Conservation (phyloP, 92 coral and sea anemone genomes). For the Porites cylindrica region DNA sequence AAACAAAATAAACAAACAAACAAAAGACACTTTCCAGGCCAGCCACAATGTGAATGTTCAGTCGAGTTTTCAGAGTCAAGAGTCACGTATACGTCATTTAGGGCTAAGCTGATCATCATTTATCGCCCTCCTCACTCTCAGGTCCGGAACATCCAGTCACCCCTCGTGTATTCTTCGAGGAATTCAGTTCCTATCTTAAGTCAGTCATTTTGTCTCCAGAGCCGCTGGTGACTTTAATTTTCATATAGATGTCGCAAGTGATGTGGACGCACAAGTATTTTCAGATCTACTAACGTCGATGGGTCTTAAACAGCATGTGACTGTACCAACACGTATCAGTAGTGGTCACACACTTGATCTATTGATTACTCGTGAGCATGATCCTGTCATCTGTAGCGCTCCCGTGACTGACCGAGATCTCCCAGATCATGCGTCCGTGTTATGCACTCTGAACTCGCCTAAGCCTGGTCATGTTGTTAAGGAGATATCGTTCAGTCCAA, state of each 20-base stretch:
- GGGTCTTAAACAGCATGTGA: conserved; percentile 19
- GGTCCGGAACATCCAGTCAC: neutral
- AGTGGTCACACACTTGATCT: conserved; percentile 11
- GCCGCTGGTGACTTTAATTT: conserved; percentile 2
- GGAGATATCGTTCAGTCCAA: too few species aligned
- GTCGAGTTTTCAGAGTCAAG: neutral
- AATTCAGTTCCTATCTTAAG: neutral
- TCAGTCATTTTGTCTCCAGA: conserved; percentile 4
- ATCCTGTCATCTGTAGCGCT: conserved; percentile 5
- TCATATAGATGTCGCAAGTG: conserved; percentile 20
- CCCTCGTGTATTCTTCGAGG: neutral
- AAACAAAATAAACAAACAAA: too few species aligned
- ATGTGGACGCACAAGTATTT: conserved; percentile 1
- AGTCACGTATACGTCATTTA: neutral
- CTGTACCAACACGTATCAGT: conserved; percentile 3
- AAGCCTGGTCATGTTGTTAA: neutral
- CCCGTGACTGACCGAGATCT: conserved; percentile 4
- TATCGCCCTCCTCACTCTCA: conserved; percentile 12
- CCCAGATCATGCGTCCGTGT: neutral
- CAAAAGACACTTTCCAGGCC: too few species aligned
- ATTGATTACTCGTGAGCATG: conserved; percentile 18
- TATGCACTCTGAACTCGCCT: neutral
- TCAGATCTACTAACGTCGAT: conserved; percentile 9
- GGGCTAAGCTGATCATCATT: neutral
- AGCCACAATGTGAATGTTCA: neutral